A percentile compares a stretch with the other conserved stretches of the same genome.
phyloP scores from a whole-genome alignment of 1,140 invertebrate genomes.

The Hypothenemus hampei region DNA sequence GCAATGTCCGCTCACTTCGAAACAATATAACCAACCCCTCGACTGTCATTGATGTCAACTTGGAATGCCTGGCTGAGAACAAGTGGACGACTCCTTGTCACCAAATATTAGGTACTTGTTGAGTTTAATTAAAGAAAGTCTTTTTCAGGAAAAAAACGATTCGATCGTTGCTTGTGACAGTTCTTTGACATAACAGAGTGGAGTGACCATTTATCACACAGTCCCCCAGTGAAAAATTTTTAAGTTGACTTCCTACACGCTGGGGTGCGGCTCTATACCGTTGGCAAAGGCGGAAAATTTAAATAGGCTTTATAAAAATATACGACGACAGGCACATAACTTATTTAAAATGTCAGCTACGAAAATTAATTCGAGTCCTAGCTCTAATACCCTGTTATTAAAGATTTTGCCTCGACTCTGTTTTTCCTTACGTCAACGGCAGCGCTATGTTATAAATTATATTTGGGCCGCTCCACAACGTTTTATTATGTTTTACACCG shows the following conservation, averaged over 20 bases:
- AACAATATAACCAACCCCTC: constrained; percentile 22
- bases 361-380: constrained; percentile 43
- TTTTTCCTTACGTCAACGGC: constrained; percentile 39
- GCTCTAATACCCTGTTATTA: constrained; percentile 40
- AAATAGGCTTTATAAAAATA: constrained; percentile 45
- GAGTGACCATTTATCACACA: constrained; percentile 40
- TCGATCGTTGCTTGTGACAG: constrained; percentile 37
- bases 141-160: no score
- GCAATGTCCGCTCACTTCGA: constrained; percentile 15
- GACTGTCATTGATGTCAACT: constrained; percentile 23
- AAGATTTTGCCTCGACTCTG: constrained; percentile 30
- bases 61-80: constrained; percentile 11
- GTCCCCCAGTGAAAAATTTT: constrained; percentile 24
- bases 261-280: constrained; percentile 29
- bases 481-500: constrained; percentile 25
- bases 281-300: constrained; percentile 35
- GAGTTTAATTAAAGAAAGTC: no score
- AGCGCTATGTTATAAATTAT: constrained; percentile 39
- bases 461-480: constrained; percentile 14
- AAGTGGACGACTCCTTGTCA: not conserved
- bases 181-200: constrained; percentile 40
- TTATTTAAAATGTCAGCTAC: constrained; percentile 44
- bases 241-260: constrained; percentile 21
- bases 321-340: constrained; percentile 43
- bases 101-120: no score